These are phyloP conservation scores for Diachasmimorpha longicaudata DNA, from an alignment of 1,140 invertebrate genomes.

Conservation along the genomic window DNA sequence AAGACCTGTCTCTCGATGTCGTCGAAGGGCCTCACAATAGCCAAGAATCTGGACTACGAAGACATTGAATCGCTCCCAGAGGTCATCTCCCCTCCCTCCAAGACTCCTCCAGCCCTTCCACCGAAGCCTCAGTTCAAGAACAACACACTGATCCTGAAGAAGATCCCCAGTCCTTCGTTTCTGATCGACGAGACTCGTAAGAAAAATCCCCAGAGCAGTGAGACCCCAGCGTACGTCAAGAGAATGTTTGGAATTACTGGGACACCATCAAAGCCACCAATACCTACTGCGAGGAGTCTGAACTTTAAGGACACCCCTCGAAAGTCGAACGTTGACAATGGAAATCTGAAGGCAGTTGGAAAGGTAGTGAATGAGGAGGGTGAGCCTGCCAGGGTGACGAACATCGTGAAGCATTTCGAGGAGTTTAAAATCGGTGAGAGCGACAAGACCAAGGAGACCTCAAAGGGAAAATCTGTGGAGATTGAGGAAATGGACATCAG, in stretches of 20 bases:
- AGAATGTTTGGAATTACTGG: constrained; percentile 17
- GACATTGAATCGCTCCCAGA: constrained; percentile 59
- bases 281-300: constrained; percentile 36
- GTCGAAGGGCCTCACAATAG: constrained; percentile 58
- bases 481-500: constrained; percentile 70
- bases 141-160: constrained; percentile 62
- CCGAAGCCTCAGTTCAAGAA: constrained; percentile 73
- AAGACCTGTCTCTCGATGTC: constrained; percentile 55
- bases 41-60: constrained; percentile 68
- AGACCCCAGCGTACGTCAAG: constrained; percentile 17
- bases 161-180: constrained; percentile 70
- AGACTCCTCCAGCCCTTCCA: constrained; percentile 72
- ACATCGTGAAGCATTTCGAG: constrained; percentile 57
- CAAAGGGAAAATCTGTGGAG: constrained; percentile 35
- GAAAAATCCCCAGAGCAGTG: constrained; percentile 48
- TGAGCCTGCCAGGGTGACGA: constrained; percentile 39
- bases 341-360: constrained; percentile 30
- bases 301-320: constrained; percentile 43
- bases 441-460: constrained; percentile 34
- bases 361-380: constrained; percentile 33
- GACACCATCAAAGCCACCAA: constrained; percentile 30
- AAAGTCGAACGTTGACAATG: constrained; percentile 11
- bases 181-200: constrained; percentile 68
- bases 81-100: constrained; percentile 51
- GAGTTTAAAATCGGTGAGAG: constrained; percentile 58